phyloP scores from a whole-genome alignment of 2,113 vertebrate species.

The Elaphurus davidianus region DNA sequence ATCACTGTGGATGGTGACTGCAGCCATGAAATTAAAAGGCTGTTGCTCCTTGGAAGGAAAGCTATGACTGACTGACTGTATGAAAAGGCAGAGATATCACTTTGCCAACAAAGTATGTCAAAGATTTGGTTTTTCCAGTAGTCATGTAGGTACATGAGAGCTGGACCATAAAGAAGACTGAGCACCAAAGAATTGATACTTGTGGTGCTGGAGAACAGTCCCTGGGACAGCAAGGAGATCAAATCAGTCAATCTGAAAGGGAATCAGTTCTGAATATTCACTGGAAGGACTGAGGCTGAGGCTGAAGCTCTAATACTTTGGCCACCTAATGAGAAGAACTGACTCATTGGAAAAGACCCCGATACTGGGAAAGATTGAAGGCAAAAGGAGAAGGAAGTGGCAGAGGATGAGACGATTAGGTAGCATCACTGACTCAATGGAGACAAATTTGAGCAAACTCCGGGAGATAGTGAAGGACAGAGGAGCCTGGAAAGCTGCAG shows the following conservation, averaged over 20 bases:
- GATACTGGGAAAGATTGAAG: not conserved
- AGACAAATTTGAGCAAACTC: not conserved
- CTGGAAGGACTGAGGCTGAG: not conserved
- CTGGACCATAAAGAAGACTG: not conserved
- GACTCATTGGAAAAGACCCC: not conserved
- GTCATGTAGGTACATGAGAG: not conserved
- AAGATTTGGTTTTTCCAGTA: not conserved
- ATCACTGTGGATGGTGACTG: not conserved
- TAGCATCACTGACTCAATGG: not conserved
- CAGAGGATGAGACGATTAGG: fast-evolving
- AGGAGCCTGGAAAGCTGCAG: not conserved
- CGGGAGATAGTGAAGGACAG: not conserved
- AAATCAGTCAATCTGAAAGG: not conserved
- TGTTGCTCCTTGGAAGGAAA: not conserved
- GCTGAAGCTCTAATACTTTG: not conserved
- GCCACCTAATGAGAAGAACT: not conserved
- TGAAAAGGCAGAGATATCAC: not conserved
- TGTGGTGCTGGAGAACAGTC: not conserved
- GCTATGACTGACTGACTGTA: not conserved
- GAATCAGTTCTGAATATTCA: not conserved
- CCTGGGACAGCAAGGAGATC: not conserved
- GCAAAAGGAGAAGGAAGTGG: not conserved
- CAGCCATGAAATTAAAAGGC: not conserved
- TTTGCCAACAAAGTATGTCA: not conserved
- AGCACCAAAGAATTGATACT: not conserved